Percentiles rank a stretch among this genome's conserved stretches.
Conservation (phyloP, 2,113 vertebrate genomes). For the Gila orcuttii region DNA sequence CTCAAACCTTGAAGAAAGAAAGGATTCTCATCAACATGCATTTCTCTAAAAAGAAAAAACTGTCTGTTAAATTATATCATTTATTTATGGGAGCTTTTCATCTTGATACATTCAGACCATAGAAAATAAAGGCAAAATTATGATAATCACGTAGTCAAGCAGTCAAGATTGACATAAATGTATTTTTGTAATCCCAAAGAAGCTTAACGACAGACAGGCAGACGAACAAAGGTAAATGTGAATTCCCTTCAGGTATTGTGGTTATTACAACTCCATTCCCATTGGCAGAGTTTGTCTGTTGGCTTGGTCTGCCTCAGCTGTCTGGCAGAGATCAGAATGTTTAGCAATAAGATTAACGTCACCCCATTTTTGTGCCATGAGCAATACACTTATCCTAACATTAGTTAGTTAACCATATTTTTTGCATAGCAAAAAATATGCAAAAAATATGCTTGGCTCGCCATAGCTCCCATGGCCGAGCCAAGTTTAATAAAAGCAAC, state of each 20-base stretch:
- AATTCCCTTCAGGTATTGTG: slow-evolving; percentile 6
- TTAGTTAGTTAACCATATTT: neutral
- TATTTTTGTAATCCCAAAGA: slow-evolving; percentile 5
- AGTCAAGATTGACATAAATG: neutral
- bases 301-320: neutral
- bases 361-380: neutral
- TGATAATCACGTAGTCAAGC: neutral
- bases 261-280: slow-evolving; percentile 3
- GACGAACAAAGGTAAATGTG: neutral
- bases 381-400: slow-evolving; percentile 18
- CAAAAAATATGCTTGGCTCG: too few species aligned
- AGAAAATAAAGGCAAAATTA: neutral
- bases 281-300: slow-evolving; percentile 8
- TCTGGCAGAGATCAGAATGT: slow-evolving; percentile 9
- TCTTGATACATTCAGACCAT: neutral
- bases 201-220: neutral
- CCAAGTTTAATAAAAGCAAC: neutral
- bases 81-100: neutral
- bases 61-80: neutral
- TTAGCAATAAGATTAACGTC: slow-evolving; percentile 32
- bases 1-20: too few species aligned
- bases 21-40: neutral
- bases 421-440: too few species aligned
- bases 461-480: neutral
- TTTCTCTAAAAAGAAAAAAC: neutral